Evolutionary conservation across 2,113 vertebrate species (phyloP).

Genomic region (Ornithorhynchus anatinus): DNA sequence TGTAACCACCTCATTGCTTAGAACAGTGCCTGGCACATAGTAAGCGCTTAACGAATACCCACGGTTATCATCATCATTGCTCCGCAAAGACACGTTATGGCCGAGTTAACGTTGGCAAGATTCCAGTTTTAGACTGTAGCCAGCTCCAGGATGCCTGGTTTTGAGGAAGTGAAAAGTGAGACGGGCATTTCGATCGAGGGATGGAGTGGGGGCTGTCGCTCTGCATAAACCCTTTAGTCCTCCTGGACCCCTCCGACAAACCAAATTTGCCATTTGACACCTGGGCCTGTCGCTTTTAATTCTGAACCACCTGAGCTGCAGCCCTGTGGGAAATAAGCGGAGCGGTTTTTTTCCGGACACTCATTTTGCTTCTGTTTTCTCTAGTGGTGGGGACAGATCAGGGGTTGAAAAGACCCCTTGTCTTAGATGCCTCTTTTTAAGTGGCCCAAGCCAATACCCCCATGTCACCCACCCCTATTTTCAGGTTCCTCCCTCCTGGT

Average conservation of each 20-base stretch:
- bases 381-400: no score
- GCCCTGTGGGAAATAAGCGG: slow-evolving; percentile 53
- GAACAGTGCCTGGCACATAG: no score
- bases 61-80: not conserved
- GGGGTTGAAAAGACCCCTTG: no score
- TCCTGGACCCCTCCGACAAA: slow-evolving; percentile 23
- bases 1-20: no score
- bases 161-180: not conserved
- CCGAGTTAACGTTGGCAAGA: no score
- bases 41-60: no score
- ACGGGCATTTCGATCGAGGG: slow-evolving; percentile 7
- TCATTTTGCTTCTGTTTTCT: slow-evolving; percentile 10
- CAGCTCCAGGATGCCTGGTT: not conserved
- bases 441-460: no score
- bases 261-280: slow-evolving; percentile 25
- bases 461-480: no score
- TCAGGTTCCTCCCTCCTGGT: no score
- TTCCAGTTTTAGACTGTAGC: not conserved
- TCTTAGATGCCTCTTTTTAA: no score
- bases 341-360: slow-evolving; percentile 2
- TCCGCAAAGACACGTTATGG: no score
- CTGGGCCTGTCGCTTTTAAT: slow-evolving; percentile 36
- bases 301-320: slow-evolving; percentile 30
- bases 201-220: slow-evolving; percentile 5
- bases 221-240: slow-evolving; percentile 34